Evolutionary conservation across 2,888 invertebrate genomes (phyloP), one percentile per base, ranked within the genome.

Genomic region (Hirtodrosophila alboralis): DNA sequence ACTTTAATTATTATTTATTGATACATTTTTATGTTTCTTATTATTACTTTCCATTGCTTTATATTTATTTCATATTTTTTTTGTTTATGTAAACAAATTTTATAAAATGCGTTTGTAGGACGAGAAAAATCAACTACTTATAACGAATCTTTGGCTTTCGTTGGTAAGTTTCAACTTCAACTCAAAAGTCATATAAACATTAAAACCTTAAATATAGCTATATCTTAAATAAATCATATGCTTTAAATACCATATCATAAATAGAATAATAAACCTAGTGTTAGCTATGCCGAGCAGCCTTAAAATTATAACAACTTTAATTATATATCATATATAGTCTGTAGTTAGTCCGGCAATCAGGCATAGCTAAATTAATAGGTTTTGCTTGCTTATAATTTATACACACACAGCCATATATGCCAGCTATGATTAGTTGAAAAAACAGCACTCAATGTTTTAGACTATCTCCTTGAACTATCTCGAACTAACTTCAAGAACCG

Each of bases 101-200:
- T 52, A 63, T 51, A 68, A 69, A 59, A 67, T 72, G 73, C 83
- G 86, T 87, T 92, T 92, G 93, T 95, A 96, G 96, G 96, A 96
- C 94, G 96, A 96, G 95, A 96, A 96, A 95, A 96, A 96, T 93
- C 96, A 96, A 94, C 95, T 96, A 93, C 95, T 96, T 93, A 95
- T 96, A 93, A 95, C 96, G 93, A 96, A 96, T 94, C 95, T 96
- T 93, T 96, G 96, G 96, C 95, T 96, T 94, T 95, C 96, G 93
- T 95, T 96, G 95, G 96, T 96, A 95, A 96, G 96, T 96, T 89
- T 79, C 56, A 83, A 92, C 84, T 91, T 89, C 92, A 89, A 92
- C 72, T 62, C 52, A 65, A 73, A 70, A 51, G 54, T 53, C 48
- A 74, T 59, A 10, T 72, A 66, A 66, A 61, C 26, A 43, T 57